A percentile compares a stretch with the other conserved stretches of the same genome.
Evolutionary conservation across 2,888 invertebrate genomes (phyloP).

Genomic region (Tubiluchus corallicola): DNA sequence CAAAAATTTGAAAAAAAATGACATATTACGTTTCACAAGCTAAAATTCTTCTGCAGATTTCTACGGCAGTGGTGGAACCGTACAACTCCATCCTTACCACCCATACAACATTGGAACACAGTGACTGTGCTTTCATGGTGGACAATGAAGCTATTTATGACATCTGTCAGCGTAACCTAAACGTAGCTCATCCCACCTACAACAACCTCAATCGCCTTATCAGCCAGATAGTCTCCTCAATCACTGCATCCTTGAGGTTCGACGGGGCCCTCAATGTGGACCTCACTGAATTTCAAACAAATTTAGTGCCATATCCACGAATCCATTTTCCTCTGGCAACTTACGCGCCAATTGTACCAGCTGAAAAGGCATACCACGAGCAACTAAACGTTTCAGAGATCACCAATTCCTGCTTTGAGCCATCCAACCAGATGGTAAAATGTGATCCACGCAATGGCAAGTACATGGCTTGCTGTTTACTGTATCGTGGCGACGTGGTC

Average conservation of each 20-base stretch:
- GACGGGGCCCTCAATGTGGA: constrained; percentile 12
- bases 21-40: too few species aligned
- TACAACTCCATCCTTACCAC: constrained; percentile 92
- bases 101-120: constrained; percentile 79
- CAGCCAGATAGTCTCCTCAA: constrained; percentile 10
- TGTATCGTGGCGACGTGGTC: constrained; percentile 16
- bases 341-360: constrained; percentile 14
- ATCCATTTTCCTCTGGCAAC: constrained; percentile 12
- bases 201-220: constrained; percentile 12
- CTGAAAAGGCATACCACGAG: too few species aligned
- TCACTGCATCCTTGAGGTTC: constrained; percentile 12
- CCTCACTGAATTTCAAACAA: constrained; percentile 12
- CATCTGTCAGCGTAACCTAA: constrained; percentile 4
- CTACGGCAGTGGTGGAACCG: too few species aligned
- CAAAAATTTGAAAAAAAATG: too few species aligned
- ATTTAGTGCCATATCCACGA: constrained; percentile 14
- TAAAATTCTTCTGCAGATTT: too few species aligned
- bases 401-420: constrained; percentile 22
- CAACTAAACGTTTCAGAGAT: constrained; percentile 21
- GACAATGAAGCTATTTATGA: too few species aligned
- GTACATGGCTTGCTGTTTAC: constrained; percentile 16
- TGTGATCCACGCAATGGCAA: constrained; percentile 17
- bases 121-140: constrained; percentile 92
- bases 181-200: constrained; percentile 13
- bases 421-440: constrained; percentile 21